Percentiles rank a stretch among this genome's conserved stretches.
Conservation (phyloP, 35 echinoderm and acorn worm species). For the Apostichopus californicus region DNA sequence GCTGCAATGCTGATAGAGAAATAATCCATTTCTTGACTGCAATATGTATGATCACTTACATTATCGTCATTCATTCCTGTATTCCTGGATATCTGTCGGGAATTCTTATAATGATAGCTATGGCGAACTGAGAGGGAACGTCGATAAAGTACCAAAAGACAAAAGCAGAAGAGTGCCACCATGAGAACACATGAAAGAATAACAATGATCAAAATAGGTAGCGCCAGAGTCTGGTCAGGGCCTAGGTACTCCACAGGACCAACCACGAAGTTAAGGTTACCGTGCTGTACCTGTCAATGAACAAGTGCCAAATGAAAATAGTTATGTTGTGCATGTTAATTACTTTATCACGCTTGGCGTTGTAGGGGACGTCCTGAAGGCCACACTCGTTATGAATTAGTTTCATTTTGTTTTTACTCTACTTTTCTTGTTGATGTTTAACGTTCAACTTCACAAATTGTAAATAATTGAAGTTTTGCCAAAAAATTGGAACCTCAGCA, state of each 20-base stretch:
- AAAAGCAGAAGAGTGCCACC: background rate
- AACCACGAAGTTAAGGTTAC: background rate
- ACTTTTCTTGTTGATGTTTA: too few relatives aligned
- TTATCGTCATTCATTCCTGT: background rate
- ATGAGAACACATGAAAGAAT: background rate
- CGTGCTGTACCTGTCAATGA: background rate
- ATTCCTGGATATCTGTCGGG: background rate
- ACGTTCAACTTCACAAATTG: background rate
- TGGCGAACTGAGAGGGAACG: background rate
- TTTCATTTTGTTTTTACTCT: too few relatives aligned
- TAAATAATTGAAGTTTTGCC: background rate
- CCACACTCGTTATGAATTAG: too few relatives aligned
- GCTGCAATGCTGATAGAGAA: background rate
- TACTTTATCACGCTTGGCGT: too few relatives aligned
- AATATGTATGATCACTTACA: background rate
- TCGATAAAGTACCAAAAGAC: background rate
- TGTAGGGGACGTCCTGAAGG: too few relatives aligned
- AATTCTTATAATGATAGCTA: background rate
- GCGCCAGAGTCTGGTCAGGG: background rate
- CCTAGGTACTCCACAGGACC: slow-evolving; percentile 1
- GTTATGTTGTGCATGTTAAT: too few relatives aligned
- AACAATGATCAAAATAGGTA: background rate
- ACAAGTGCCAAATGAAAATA: background rate
- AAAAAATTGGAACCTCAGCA: too few relatives aligned
- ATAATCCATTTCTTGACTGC: background rate